Evolutionary conservation across 2,888 invertebrate genomes (phyloP).

Genomic region (Lycocerus yunnanus): DNA sequence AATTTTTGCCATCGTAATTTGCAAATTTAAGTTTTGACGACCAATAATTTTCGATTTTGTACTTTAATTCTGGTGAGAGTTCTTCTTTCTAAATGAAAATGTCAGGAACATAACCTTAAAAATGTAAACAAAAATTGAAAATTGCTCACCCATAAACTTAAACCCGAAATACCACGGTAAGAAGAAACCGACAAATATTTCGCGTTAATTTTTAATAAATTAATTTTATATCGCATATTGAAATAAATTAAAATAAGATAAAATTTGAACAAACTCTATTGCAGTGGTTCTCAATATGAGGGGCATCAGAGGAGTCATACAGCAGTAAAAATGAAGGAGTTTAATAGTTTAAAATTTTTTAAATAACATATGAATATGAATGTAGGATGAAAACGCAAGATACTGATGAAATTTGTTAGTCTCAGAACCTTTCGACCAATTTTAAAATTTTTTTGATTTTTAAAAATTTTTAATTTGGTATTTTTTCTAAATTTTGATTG

Average conservation of each 20-base stretch:
- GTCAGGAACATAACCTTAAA: background rate
- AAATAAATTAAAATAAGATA: background rate
- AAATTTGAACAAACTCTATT: background rate
- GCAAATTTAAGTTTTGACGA: constrained; percentile 53
- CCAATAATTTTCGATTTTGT: constrained; percentile 77
- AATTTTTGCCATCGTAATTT: constrained; percentile 42
- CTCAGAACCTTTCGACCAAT: too few species aligned
- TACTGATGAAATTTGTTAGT: too few species aligned
- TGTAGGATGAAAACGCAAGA: too few species aligned
- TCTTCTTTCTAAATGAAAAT: constrained; percentile 58
- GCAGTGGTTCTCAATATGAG: background rate
- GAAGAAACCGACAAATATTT: background rate
- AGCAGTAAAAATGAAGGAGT: too few species aligned
- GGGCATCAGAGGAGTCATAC: too few species aligned
- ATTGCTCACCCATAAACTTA: background rate
- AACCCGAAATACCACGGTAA: background rate
- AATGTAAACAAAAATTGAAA: background rate
- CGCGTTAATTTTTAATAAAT: background rate
- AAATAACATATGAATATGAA: too few species aligned
- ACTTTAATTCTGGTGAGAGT: constrained; percentile 65
- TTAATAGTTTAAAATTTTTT: too few species aligned
- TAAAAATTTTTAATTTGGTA: too few species aligned
- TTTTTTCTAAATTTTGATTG: too few species aligned
- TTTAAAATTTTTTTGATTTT: too few species aligned
- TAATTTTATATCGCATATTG: background rate